These are phyloP conservation scores for Drosophila miranda DNA, from an alignment of 1,140 invertebrate genomes.

Conservation along the genomic window DNA sequence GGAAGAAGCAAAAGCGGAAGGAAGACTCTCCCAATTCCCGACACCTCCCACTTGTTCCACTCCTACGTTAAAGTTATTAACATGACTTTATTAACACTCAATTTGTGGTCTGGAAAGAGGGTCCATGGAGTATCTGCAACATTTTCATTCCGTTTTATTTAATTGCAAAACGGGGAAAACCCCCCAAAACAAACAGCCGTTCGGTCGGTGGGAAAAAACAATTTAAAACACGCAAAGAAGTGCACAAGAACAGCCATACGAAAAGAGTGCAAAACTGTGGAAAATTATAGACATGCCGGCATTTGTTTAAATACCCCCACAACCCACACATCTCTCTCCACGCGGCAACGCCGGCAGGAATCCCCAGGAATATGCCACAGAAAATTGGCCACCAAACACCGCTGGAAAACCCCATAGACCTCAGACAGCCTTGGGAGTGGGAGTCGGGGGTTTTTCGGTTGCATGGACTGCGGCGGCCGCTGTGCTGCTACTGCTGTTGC, in stretches of 20 bases:
- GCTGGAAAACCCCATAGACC: constrained; percentile 45
- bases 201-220: constrained; percentile 8
- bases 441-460: not conserved
- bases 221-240: constrained; percentile 52
- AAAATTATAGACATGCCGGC: constrained; percentile 69
- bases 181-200: not conserved
- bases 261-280: constrained; percentile 44
- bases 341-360: constrained; percentile 5
- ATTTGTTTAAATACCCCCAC: constrained; percentile 65
- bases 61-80: constrained; percentile 69
- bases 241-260: constrained; percentile 27
- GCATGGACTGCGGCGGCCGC: not conserved
- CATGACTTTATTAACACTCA: constrained; percentile 80
- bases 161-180: constrained; percentile 52
- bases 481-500: constrained; percentile 27
- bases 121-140: constrained; percentile 6
- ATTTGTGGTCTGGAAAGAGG: constrained; percentile 59
- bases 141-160: constrained; percentile 64
- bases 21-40: not conserved
- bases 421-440: constrained; percentile 31
- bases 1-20: constrained; percentile 38
- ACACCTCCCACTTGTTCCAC: constrained; percentile 4
- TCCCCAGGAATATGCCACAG: constrained; percentile 51
- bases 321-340: not conserved
- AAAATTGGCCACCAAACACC: constrained; percentile 59